Evolutionary conservation across 2,888 invertebrate species (phyloP).

Genomic region (Odontothrips loti): DNA sequence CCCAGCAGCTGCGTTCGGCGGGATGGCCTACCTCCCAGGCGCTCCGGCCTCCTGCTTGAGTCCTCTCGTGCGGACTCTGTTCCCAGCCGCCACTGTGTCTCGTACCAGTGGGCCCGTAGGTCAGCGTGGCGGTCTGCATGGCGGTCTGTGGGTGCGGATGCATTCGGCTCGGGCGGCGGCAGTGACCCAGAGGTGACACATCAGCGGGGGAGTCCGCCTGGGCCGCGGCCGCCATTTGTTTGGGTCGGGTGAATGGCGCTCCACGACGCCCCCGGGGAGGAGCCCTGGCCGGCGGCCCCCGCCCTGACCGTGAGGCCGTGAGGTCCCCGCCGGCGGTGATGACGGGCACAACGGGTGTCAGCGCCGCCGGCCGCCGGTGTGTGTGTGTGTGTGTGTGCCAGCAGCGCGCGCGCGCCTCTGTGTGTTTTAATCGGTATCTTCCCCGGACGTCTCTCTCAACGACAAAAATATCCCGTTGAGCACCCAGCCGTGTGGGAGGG

Average conservation of each 20-base stretch:
- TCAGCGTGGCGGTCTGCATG: neutral
- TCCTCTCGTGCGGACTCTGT: neutral
- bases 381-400: neutral
- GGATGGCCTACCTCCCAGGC: neutral
- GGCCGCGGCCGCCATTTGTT: too few relatives aligned
- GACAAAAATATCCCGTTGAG: slow-evolving; percentile 21
- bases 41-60: neutral
- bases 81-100: neutral
- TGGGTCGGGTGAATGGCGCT: too few relatives aligned
- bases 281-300: neutral
- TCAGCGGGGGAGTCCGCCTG: too few relatives aligned
- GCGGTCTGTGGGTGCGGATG: too few relatives aligned
- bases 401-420: neutral
- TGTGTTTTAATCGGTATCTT: slow-evolving; percentile 17
- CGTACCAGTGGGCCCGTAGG: too few relatives aligned
- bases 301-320: neutral
- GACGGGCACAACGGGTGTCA: neutral
- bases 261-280: too few relatives aligned
- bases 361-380: neutral
- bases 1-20: neutral
- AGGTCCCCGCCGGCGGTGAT: neutral
- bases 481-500: neutral
- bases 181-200: too few relatives aligned
- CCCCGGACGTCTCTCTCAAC: slow-evolving; percentile 18
- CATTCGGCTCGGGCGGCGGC: too few relatives aligned